Conservation (phyloP, 2,888 invertebrate species). For the Cheilosia pagana region DNA sequence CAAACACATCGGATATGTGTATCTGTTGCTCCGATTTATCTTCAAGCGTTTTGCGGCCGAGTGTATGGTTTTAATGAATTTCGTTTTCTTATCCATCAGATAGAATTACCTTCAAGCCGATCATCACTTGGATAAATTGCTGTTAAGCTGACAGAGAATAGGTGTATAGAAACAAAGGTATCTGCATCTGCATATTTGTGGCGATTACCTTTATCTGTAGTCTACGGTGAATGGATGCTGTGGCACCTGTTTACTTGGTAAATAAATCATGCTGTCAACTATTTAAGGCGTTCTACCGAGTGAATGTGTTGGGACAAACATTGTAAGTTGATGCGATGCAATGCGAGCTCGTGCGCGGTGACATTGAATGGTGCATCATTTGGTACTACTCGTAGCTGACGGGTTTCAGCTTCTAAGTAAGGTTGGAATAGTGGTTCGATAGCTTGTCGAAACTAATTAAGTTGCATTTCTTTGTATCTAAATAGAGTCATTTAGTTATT, state of each 20-base stretch:
- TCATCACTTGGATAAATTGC: constrained; percentile 18
- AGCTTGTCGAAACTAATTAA: constrained; percentile 20
- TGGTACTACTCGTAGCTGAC: neutral
- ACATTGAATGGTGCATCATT: constrained; percentile 14
- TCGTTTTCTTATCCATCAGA: constrained; percentile 28
- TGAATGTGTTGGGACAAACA: constrained; percentile 44
- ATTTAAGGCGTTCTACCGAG: constrained; percentile 45
- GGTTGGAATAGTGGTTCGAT: constrained; percentile 28
- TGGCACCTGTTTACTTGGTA: constrained; percentile 62
- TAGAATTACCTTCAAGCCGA: constrained; percentile 31
- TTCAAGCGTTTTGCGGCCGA: constrained; percentile 5
- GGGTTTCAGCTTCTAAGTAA: neutral
- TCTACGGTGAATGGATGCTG: constrained; percentile 17
- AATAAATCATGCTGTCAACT: constrained; percentile 70
- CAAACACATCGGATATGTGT: constrained; percentile 22
- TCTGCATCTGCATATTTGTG: constrained; percentile 24
- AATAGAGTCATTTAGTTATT: constrained; percentile 26
- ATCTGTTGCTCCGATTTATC: constrained; percentile 35
- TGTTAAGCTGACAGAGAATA: constrained; percentile 15
- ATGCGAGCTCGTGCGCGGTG: neutral
- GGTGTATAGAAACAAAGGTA: neutral
- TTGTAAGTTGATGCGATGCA: constrained; percentile 16
- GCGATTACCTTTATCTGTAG: constrained; percentile 40
- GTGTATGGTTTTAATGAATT: constrained; percentile 28
- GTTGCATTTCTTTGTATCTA: neutral